Evolutionary conservation across 1,140 invertebrate species (phyloP), one percentile per base, ranked within the genome.

Genomic region (Nephila pilipes): DNA sequence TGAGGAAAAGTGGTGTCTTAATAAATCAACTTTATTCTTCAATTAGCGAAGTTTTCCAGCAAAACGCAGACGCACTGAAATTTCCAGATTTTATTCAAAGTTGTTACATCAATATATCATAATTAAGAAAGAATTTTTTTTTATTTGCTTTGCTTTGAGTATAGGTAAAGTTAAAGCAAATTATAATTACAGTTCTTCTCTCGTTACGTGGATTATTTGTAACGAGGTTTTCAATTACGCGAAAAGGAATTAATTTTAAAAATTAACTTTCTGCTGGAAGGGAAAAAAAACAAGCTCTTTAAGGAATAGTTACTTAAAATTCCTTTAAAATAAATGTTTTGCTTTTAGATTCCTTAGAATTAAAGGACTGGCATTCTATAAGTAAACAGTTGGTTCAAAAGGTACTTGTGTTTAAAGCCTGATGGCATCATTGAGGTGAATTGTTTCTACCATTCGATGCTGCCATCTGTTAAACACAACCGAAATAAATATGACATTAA

Each of bases 1-100:
- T 46, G 54, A 55, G 18, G 54, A 83, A 83, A 83, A 54, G 22
- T 54, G 38, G 18, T 10, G 75, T 38, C 14, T 80, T 38, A 36
- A 75, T 75, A 36, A 75, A 75, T 75, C 69, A 32, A 75, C 29
- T 75, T 75, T 75, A 10, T 75, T 75, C 29, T 14, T 75, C 69
- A 75, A 75, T 75, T 75, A 75, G 69, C 69, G 29, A 75, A 75
- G 18, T 80, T 36, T 1, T 46, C 18, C 14, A 10, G 22, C 20
- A 22, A 38, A 46, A 20, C 38, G 16, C 32, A 18, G 14, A 22
- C 0, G 80, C 46, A 14, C 38, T 20, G 80, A 38, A 38, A n/a
- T 10, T 16, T 80, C 18, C 16, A 14, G 20, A 16, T 80, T 83
- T 83, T 83, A 46, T 54, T 75, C 36, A 75, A 75, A 75, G 29